phyloP scores from a whole-genome alignment of 2,797 vertebrate genomes.

The Hoplostethus mediterraneus region DNA sequence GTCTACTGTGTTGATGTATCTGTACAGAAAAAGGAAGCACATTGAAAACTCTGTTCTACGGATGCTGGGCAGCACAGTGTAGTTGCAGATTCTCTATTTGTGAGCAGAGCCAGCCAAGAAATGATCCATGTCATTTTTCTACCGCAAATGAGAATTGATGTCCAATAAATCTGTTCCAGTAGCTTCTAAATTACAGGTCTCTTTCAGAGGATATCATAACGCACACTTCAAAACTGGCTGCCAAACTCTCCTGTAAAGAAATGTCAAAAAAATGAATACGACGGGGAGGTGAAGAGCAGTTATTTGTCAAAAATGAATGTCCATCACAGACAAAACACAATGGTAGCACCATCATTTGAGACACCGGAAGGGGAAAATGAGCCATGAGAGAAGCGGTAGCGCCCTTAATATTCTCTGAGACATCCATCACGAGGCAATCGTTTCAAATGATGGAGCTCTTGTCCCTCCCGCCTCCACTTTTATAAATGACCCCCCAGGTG shows the following conservation, averaged over 20 bases:
- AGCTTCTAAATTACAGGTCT: not conserved
- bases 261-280: too few species aligned
- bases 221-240: not conserved
- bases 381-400: not conserved
- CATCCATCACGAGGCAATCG: slow-evolving; percentile 57
- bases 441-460: slow-evolving; percentile 62
- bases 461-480: slow-evolving; percentile 51
- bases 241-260: not conserved
- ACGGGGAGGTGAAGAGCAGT: not conserved
- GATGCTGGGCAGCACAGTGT: not conserved
- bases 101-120: not conserved
- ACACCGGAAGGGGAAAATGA: slow-evolving; percentile 29
- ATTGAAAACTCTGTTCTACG: not conserved
- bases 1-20: not conserved
- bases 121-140: not conserved
- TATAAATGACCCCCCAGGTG: slow-evolving; percentile 72
- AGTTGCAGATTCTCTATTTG: not conserved
- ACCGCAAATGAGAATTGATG: not conserved
- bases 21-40: not conserved
- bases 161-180: not conserved
- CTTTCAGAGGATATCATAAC: not conserved
- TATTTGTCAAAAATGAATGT: not conserved
- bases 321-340: not conserved
- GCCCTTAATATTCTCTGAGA: slow-evolving; percentile 56
- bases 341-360: not conserved